Evolutionary conservation across 2,888 invertebrate species (phyloP).

Genomic region (Agriopis aurantiaria): DNA sequence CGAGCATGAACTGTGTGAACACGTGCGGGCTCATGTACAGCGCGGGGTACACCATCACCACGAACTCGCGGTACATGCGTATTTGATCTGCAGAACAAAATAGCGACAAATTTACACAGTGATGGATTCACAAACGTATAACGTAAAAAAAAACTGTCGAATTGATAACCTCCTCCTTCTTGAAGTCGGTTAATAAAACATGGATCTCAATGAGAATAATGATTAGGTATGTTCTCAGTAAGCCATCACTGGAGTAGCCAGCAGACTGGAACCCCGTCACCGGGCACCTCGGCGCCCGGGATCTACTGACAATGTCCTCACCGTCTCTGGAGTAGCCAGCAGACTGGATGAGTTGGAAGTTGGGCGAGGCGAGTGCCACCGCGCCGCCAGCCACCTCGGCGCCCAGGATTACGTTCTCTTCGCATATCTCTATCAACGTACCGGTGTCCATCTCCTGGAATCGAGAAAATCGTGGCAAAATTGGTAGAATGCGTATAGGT

Average conservation of each 20-base stretch:
- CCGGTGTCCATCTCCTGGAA: constrained; percentile 67
- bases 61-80: constrained; percentile 85
- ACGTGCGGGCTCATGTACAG: constrained; percentile 84
- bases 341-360: constrained; percentile 65
- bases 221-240: too few relatives aligned
- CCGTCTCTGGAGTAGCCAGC: constrained; percentile 70
- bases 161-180: too few relatives aligned
- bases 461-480: too few relatives aligned
- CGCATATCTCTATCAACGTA: constrained; percentile 68
- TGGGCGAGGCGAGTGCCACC: constrained; percentile 57
- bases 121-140: too few relatives aligned
- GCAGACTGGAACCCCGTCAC: constrained; percentile 55
- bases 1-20: constrained; percentile 85
- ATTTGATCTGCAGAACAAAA: constrained; percentile 80
- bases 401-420: constrained; percentile 64
- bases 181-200: too few relatives aligned
- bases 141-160: too few relatives aligned
- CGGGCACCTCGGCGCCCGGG: constrained; percentile 60
- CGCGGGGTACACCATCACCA: constrained; percentile 84
- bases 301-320: constrained; percentile 43
- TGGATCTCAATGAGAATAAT: too few relatives aligned
- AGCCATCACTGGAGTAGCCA: too few relatives aligned
- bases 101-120: too few relatives aligned
- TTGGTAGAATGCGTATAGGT: too few relatives aligned
- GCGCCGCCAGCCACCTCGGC: constrained; percentile 65